phyloP scores from a whole-genome alignment of 1,140 invertebrate species.

The Mercenaria mercenaria region DNA sequence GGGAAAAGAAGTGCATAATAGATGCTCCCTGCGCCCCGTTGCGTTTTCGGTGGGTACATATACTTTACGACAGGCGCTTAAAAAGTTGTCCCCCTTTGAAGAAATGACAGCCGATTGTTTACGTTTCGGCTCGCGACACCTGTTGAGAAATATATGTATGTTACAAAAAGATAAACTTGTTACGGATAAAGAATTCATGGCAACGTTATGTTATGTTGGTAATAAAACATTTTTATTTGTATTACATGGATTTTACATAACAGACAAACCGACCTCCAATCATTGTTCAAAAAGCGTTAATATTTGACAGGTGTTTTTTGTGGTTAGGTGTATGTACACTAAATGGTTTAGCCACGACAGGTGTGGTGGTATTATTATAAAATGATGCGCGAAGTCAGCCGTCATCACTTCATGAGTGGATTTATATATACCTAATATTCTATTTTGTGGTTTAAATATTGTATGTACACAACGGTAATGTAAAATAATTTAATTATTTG shows the following conservation, averaged over 20 bases:
- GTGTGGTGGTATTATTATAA: slow-evolving; percentile 13
- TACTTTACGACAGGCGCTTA: background rate
- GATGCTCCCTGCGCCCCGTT: too few species aligned
- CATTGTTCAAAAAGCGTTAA: slow-evolving; percentile 5
- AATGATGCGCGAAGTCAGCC: background rate
- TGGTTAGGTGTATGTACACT: background rate
- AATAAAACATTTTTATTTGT: background rate
- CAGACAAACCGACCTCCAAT: background rate
- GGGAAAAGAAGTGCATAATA: too few species aligned
- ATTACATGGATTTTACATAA: background rate
- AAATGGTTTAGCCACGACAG: background rate
- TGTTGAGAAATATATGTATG: background rate
- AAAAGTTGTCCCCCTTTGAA: slow-evolving; percentile 25
- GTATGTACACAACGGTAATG: too few species aligned
- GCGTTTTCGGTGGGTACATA: background rate
- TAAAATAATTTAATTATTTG: too few species aligned
- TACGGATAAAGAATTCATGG: background rate
- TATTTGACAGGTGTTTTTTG: background rate
- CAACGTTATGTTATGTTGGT: background rate
- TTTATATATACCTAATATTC: too few species aligned
- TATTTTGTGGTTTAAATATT: too few species aligned
- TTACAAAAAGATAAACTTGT: background rate
- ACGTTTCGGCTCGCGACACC: background rate
- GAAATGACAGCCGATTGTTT: background rate
- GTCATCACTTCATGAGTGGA: background rate